Base-by-base conservation (phyloP, 2,113 vertebrate genomes). In the Physeter macrocephalus region DNA sequence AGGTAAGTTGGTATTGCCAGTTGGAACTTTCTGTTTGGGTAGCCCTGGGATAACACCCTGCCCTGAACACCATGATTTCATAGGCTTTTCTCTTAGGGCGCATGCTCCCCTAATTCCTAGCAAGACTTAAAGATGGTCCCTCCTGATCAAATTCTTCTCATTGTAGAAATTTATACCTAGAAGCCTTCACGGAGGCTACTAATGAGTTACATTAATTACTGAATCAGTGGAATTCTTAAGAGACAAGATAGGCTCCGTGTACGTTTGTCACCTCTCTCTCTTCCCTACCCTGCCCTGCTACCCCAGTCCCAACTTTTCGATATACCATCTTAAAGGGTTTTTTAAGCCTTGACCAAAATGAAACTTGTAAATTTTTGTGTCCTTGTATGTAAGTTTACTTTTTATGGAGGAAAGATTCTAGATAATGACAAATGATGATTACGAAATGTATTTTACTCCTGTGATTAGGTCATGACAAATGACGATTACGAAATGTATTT, bases 1-100 rank as follows among this genome's bases (percentile, higher is more conserved):
- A 93, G 95, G 95, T 95, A 93, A 81, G 71, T 98, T 98, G 93
- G 71, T 98, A 96, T 98, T 98, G 98, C 98, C 98, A 98, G 98
- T 98, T 98, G 94, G 96, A 97, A 98, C 97, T 97, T 97, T 97
- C 95, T 96, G 97, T 97, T 97, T 97, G 97, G 90, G 74, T 96
- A 97, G 97, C 91, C 82, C 92, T 97, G 97, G 96, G 82, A 14
- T 84, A 75, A 59, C 66, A 85, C 81, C 93, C 89, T 90, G 41
- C 61, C 94, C 75, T 64, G 43, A 84, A 43, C 52, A 46, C 88
- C 86, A 41, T 34, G 75, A 85, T 41, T 84, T 96, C 85, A 39
- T 25, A 86, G 91, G 93, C 80, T 91, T 74, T 66, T 89, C 91
- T 95, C 59, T 81, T 81, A 62, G 52, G 62, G 67, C 34, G 93